phyloP scores from a whole-genome alignment of 2,113 vertebrate genomes.

The Orientallactaga bullata region DNA sequence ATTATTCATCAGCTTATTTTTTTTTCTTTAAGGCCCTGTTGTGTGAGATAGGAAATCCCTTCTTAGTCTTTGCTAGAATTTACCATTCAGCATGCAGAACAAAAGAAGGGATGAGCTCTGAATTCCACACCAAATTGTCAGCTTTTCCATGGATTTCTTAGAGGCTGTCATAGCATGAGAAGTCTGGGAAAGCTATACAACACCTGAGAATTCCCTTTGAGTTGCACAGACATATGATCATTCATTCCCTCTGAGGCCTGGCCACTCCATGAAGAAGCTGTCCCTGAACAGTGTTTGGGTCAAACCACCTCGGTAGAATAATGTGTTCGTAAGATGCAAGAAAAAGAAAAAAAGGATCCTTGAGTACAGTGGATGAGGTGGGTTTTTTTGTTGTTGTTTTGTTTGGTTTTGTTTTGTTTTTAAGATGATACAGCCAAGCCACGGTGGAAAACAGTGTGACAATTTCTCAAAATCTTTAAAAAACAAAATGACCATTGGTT shows the following conservation, averaged over 20 bases:
- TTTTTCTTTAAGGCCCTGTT: not conserved
- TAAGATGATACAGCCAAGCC: not conserved
- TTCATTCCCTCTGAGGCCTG: not conserved
- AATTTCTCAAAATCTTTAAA: not conserved
- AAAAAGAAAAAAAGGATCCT: not conserved
- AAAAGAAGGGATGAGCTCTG: not conserved
- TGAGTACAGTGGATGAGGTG: no score
- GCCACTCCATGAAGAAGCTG: not conserved
- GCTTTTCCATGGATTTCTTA: not conserved
- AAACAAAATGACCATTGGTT: not conserved
- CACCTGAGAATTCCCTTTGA: not conserved
- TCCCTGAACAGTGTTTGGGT: not conserved
- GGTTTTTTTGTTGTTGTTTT: not conserved
- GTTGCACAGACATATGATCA: not conserved
- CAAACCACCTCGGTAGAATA: not conserved
- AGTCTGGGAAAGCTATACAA: not conserved
- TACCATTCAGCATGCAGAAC: not conserved
- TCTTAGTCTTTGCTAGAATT: not conserved
- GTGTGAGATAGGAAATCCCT: not conserved
- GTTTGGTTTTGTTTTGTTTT: no score
- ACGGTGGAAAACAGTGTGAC: not conserved
- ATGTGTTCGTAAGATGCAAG: not conserved
- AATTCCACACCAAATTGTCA: not conserved
- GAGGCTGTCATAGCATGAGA: not conserved
- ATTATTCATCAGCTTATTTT: not conserved